Evolutionary conservation across 2,113 vertebrate species (phyloP).

Genomic region (Psammodynastes pulverulentus): DNA sequence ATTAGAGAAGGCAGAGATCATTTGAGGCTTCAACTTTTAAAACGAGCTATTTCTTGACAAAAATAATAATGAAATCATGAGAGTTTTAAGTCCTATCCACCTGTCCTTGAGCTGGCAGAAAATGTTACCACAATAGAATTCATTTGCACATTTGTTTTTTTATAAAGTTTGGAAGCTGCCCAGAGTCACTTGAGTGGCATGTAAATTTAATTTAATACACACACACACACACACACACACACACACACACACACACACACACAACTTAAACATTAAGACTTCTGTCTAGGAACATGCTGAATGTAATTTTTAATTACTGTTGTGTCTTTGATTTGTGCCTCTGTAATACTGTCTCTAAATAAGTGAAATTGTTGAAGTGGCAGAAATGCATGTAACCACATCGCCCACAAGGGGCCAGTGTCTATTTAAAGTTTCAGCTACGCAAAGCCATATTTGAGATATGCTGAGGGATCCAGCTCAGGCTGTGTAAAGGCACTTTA

Average conservation of each 20-base stretch:
- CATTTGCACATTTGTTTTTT: background rate
- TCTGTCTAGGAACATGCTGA: background rate
- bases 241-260: background rate
- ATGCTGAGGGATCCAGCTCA: background rate
- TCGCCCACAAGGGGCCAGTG: constrained; percentile 50
- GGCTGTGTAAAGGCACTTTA: background rate
- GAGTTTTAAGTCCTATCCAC: background rate
- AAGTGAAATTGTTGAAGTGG: constrained; percentile 28
- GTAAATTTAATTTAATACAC: background rate
- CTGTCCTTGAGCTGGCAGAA: background rate
- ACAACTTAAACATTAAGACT: background rate
- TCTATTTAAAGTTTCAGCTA: constrained; percentile 38
- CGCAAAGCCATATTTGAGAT: background rate
- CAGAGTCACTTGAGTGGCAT: background rate
- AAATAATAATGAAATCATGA: background rate
- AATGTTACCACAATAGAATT: background rate
- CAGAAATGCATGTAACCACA: constrained; percentile 28
- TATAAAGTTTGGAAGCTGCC: background rate
- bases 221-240: background rate
- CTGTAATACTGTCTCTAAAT: background rate
- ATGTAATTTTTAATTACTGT: background rate
- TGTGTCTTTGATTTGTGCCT: background rate
- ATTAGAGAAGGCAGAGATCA: background rate
- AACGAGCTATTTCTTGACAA: background rate
- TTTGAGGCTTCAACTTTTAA: background rate